Base-by-base conservation (phyloP, 2,888 invertebrate genomes). In the Aleiodes testaceus region DNA sequence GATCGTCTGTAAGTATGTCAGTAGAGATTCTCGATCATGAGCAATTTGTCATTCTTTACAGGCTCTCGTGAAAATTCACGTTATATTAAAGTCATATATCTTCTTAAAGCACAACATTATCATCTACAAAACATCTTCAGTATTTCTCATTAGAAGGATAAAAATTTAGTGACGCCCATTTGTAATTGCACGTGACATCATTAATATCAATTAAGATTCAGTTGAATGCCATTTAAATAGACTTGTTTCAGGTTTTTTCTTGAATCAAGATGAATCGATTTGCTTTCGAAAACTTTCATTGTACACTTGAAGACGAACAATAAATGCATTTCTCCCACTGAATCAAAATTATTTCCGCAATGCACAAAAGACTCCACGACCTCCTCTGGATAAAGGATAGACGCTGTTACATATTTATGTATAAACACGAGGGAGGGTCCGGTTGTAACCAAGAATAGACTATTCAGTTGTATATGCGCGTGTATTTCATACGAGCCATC, bases 11-110 rank as follows among this genome's bases (percentile, higher is more conserved):
- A 36, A 36, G 36, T 36, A 36, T 36, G 36, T 36, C 36, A 36
- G 63, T 73, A 36, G 42, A 45, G 7, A 47, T 44, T 30, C 14
- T 16, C 50, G 70, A 63, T 75, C 73, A 59, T 72, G 53, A 71
- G 67, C 70, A 67, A 76, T 76, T 73, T 72, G 72, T 73, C 73
- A 75, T 75, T 68, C 69, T 69, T 69, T 61, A 66, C 12, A 53
- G 69, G 72, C 70, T 66, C 67, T 49, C 67, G 50, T n/a, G 72
- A 72, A 73, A 73, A 72, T 72, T 70, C 74, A 72, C 66, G 72
- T 73, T 72, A 73, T 75, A 72, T 73, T 59, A 30, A 26, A 45
- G 53, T 75, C 72, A 72, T 76, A 66, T 73, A 65, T 64, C 70
- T 50, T 49, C 16, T 14, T 2, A 20, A 20, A 49, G 16, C 18